Evolutionary conservation across 2,113 vertebrate genomes (phyloP).

Genomic region (Pyrgilauda ruficollis): DNA sequence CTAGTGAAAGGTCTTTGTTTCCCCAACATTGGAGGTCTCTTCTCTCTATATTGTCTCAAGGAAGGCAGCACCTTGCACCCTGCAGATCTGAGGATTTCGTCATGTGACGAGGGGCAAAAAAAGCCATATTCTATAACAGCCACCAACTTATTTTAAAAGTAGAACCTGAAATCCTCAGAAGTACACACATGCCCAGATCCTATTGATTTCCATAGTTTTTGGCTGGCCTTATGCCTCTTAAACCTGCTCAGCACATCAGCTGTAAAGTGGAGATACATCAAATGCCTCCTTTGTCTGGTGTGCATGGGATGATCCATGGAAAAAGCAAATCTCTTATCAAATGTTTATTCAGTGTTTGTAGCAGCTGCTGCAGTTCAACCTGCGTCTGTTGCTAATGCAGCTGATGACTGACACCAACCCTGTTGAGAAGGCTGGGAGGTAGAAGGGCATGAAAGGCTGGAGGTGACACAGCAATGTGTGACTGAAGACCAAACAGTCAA

Average conservation of each 20-base stretch:
- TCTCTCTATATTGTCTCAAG: neutral
- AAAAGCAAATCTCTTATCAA: neutral
- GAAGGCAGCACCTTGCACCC: neutral
- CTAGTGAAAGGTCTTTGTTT: neutral
- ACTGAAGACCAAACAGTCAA: neutral
- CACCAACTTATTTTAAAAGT: neutral
- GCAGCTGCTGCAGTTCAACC: neutral
- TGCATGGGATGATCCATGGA: neutral
- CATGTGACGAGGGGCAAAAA: neutral
- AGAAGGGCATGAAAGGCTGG: neutral
- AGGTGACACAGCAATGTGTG: neutral
- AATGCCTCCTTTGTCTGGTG: neutral
- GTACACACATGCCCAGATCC: neutral
- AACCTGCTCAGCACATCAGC: neutral
- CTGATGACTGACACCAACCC: neutral
- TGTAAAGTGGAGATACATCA: neutral
- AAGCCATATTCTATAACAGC: neutral
- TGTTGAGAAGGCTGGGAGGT: neutral
- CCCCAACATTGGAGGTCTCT: neutral
- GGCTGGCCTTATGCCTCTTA: neutral
- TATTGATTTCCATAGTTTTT: neutral
- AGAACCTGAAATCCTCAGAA: neutral
- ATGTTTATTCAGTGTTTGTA: neutral
- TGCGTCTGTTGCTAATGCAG: neutral
- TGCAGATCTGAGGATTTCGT: neutral